Conservation (phyloP, 2,797 vertebrate genomes). For the Moxostoma hubbsi region DNA sequence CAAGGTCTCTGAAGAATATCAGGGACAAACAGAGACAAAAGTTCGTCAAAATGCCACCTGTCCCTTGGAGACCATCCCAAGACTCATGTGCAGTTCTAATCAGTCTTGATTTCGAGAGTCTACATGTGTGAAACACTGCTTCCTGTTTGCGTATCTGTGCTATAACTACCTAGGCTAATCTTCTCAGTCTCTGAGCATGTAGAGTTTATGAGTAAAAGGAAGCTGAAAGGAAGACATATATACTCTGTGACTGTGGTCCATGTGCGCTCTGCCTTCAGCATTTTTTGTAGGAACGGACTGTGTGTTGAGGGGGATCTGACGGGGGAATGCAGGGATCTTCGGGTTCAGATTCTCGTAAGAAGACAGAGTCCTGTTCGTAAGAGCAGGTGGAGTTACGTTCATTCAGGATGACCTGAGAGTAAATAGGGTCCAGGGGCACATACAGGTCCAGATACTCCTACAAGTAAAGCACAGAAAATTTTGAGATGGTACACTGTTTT, state of each 20-base stretch:
- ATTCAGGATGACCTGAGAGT: constrained; percentile 92
- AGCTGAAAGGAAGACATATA: constrained; percentile 61
- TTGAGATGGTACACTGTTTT: background rate
- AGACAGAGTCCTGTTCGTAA: constrained; percentile 96
- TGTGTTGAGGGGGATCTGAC: constrained; percentile 82
- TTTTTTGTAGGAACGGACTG: constrained; percentile 85
- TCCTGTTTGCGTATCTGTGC: constrained; percentile 6
- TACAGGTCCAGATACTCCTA: constrained; percentile 98
- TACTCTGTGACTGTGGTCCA: background rate
- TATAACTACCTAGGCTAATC: constrained; percentile 1
- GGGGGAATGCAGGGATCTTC: constrained; percentile 94
- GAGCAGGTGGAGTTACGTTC: constrained; percentile 97
- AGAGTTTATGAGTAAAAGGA: constrained; percentile 65
- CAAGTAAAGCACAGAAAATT: background rate
- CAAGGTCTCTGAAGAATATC: background rate
- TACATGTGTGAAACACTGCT: background rate
- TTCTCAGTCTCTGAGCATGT: constrained; percentile 41
- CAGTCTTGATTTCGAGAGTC: constrained; percentile 9
- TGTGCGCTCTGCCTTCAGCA: constrained; percentile 80
- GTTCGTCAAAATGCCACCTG: background rate
- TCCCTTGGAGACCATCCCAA: background rate
- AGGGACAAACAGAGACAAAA: background rate
- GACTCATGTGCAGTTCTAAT: background rate
- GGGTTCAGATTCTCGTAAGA: constrained; percentile 89
- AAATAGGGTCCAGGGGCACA: constrained; percentile 89